Evolutionary conservation across 2,888 invertebrate species (phyloP).

Genomic region (Acanthopleura granulata): DNA sequence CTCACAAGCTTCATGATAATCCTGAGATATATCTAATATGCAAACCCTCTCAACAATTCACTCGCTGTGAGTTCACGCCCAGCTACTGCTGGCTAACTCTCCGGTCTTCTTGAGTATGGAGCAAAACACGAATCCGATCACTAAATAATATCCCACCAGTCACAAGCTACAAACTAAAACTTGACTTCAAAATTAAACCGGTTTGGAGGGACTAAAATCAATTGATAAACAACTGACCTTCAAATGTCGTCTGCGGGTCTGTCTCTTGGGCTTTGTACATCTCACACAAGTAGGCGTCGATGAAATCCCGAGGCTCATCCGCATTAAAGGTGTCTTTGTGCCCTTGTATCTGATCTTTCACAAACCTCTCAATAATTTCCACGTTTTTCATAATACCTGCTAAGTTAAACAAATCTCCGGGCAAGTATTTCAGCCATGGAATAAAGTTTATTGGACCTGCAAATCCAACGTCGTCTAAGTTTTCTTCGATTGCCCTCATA

Average conservation of each 20-base stretch:
- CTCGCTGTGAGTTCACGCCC: too few species aligned
- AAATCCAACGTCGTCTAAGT: not conserved
- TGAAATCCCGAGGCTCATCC: not conserved
- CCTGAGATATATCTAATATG: too few species aligned
- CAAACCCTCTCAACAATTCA: too few species aligned
- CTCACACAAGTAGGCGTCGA: not conserved
- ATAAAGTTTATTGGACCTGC: constrained; percentile 1
- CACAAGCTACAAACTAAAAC: too few species aligned
- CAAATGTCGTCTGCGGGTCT: not conserved
- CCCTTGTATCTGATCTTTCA: not conserved
- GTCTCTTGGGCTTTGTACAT: not conserved
- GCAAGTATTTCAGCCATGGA: constrained; percentile 11
- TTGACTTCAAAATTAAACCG: too few species aligned
- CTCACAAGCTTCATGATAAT: too few species aligned
- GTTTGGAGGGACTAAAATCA: too few species aligned
- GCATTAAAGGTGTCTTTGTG: not conserved
- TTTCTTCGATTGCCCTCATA: not conserved
- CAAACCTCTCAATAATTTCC: not conserved
- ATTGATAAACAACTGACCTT: not conserved
- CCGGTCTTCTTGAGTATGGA: too few species aligned
- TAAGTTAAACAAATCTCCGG: not conserved
- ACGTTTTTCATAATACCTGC: not conserved
- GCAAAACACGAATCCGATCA: too few species aligned
- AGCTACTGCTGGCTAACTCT: too few species aligned
- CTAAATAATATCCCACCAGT: too few species aligned